Evolutionary conservation across 2,888 invertebrate species (phyloP).

Genomic region (Lymantria dispar): DNA sequence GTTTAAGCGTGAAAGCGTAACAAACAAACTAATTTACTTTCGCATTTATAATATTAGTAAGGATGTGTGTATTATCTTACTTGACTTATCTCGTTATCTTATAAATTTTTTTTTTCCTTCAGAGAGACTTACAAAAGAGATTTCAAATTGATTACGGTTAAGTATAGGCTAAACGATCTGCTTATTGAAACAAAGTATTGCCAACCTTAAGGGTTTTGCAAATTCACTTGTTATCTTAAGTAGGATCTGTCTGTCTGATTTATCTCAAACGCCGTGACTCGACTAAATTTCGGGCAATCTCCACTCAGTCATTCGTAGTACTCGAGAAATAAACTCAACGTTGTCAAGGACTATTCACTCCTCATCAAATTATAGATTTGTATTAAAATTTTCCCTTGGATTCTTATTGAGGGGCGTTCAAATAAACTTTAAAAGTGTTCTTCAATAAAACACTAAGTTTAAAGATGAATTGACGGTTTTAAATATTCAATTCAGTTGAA

Average conservation of each 20-base stretch:
- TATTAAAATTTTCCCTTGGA: slow-evolving; percentile 45
- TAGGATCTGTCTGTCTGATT: slow-evolving; percentile 43
- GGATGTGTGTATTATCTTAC: too few species aligned
- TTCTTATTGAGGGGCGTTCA: slow-evolving; percentile 22
- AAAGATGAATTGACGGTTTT: too few species aligned
- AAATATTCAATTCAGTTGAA: too few species aligned
- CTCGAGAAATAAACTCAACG: slow-evolving; percentile 54
- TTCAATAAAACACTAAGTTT: background rate
- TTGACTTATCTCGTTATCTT: background rate
- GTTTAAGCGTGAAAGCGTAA: too few species aligned
- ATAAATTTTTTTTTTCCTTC: background rate
- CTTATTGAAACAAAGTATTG: slow-evolving; percentile 43
- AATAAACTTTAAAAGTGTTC: slow-evolving; percentile 13
- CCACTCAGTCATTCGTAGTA: slow-evolving; percentile 34
- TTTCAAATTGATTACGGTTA: slow-evolving; percentile 21
- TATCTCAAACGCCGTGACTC: slow-evolving; percentile 48
- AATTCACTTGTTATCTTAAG: slow-evolving; percentile 34
- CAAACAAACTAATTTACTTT: too few species aligned
- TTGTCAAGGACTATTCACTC: slow-evolving; percentile 45
- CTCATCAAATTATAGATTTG: slow-evolving; percentile 50
- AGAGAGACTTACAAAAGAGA: background rate
- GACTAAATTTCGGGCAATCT: slow-evolving; percentile 37
- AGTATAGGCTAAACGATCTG: slow-evolving; percentile 36
- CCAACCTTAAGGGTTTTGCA: slow-evolving; percentile 37
- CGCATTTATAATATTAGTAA: too few species aligned